phyloP scores from a whole-genome alignment of 2,888 invertebrate species.

The Cerastoderma edule region DNA sequence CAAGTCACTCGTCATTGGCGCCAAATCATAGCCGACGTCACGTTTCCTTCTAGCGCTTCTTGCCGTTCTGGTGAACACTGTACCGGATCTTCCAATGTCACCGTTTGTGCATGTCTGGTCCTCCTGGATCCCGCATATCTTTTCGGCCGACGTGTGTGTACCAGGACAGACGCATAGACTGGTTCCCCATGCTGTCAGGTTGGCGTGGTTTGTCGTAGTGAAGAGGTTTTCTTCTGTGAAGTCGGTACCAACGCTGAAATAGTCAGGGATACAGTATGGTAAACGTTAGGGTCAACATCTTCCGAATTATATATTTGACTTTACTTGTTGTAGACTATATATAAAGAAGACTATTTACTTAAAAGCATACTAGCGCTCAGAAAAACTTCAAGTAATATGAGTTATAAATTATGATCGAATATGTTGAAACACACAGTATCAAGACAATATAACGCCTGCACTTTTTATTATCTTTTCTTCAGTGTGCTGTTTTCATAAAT shows the following conservation, averaged over 20 bases:
- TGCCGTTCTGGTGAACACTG: neutral
- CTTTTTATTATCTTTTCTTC: too few species aligned
- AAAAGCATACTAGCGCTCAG: too few species aligned
- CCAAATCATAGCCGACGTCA: constrained; percentile 1
- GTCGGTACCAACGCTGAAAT: constrained; percentile 13
- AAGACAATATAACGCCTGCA: too few species aligned
- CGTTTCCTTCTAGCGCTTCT: neutral
- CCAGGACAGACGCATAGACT: constrained; percentile 14
- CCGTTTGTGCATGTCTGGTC: constrained; percentile 13
- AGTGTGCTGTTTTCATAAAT: too few species aligned
- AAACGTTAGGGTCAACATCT: too few species aligned
- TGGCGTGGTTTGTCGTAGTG: constrained; percentile 16
- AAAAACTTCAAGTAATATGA: too few species aligned
- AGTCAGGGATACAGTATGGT: too few species aligned
- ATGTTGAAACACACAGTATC: too few species aligned
- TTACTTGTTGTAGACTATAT: too few species aligned
- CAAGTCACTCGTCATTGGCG: neutral
- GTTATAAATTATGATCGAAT: too few species aligned
- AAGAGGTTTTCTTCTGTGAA: neutral
- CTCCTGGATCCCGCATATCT: constrained; percentile 6
- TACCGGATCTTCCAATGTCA: neutral
- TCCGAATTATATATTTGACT: too few species aligned
- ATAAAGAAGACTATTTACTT: too few species aligned
- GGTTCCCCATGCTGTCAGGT: neutral
- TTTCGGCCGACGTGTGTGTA: constrained; percentile 13